These are phyloP conservation scores for Neomonachus schauinslandi DNA, from an alignment of 2,113 vertebrate species.

Conservation along the genomic window DNA sequence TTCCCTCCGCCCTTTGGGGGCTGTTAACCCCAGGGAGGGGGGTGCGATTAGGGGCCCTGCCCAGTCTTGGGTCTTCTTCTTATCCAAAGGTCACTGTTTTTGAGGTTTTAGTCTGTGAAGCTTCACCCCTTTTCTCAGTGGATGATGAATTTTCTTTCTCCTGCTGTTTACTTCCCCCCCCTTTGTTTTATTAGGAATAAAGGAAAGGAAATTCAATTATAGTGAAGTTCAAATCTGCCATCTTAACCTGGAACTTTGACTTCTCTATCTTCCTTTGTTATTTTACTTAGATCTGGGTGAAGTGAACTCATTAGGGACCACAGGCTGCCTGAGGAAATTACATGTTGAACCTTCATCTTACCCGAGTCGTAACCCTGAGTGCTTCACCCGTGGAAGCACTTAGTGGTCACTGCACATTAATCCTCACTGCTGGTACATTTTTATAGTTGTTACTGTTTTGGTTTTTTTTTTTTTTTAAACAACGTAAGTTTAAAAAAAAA, in stretches of 20 bases:
- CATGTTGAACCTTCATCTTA: rapidly evolving
- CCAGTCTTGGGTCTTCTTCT: rapidly evolving
- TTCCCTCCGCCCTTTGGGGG: neutral
- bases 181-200: neutral
- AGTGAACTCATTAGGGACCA: rapidly evolving
- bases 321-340: neutral
- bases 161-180: rapidly evolving
- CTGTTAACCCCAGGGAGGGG: neutral
- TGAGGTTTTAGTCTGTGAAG: rapidly evolving
- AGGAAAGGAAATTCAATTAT: rapidly evolving
- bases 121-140: neutral
- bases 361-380: rapidly evolving
- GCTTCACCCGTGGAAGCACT: rapidly evolving
- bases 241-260: neutral
- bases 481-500: neutral
- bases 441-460: neutral
- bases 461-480: neutral
- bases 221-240: rapidly evolving
- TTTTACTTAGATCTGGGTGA: neutral
- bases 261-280: rapidly evolving
- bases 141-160: neutral
- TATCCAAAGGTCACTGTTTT: neutral
- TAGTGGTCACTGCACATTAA: rapidly evolving
- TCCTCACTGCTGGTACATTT: too few species aligned
- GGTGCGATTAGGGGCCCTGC: rapidly evolving